These are phyloP conservation scores for Clitarchus hookeri DNA, from an alignment of 2,888 invertebrate species.

Conservation along the genomic window DNA sequence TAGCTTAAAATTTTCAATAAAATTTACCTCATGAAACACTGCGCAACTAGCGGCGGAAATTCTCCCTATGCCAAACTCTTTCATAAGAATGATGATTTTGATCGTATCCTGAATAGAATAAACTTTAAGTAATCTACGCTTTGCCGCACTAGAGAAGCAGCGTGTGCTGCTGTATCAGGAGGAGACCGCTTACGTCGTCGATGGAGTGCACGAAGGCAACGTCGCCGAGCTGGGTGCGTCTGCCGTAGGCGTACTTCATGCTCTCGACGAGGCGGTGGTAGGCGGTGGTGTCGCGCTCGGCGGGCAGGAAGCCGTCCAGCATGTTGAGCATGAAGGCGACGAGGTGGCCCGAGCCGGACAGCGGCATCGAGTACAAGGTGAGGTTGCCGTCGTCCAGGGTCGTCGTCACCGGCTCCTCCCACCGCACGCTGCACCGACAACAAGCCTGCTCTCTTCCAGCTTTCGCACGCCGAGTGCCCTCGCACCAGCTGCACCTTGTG, in stretches of 20 bases:
- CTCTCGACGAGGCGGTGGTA: conserved; percentile 87
- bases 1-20: too few species aligned
- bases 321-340: conserved; percentile 82
- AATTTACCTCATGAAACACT: too few species aligned
- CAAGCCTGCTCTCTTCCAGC: too few species aligned
- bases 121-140: too few species aligned
- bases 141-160: too few species aligned
- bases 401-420: conserved; percentile 52
- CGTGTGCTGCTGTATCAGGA: too few species aligned
- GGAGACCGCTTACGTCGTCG: conserved; percentile 46
- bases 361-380: conserved; percentile 74
- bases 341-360: conserved; percentile 85
- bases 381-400: conserved; percentile 62
- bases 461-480: too few species aligned
- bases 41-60: too few species aligned
- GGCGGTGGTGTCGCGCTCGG: conserved; percentile 51
- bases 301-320: conserved; percentile 60
- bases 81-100: too few species aligned
- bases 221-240: conserved; percentile 84
- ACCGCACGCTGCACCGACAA: conserved; percentile 37
- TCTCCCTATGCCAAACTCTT: too few species aligned
- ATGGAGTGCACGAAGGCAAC: conserved; percentile 58
- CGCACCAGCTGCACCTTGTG: too few species aligned
- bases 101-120: too few species aligned
- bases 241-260: conserved; percentile 90